Conservation (phyloP, 1,140 invertebrate genomes). For the Papilio dardanus region DNA sequence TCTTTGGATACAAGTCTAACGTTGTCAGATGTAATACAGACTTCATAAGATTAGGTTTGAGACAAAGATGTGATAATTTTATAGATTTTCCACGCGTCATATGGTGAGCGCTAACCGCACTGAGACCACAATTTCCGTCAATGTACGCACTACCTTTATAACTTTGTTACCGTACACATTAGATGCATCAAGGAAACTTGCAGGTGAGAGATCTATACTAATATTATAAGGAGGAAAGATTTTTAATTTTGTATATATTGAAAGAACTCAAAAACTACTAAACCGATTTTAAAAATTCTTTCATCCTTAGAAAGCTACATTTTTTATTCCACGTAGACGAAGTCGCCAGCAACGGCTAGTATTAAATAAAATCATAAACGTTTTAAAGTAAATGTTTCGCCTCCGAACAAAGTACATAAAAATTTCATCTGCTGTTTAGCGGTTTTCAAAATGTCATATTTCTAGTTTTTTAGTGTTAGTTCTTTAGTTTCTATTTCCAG, state of each 20-base stretch:
- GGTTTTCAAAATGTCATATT: not conserved
- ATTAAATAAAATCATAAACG: too few relatives aligned
- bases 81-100: constrained; percentile 22
- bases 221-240: too few relatives aligned
- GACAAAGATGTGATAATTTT: not conserved
- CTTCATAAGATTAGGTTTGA: not conserved
- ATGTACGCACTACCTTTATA: constrained; percentile 6
- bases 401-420: too few relatives aligned
- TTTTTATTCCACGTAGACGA: too few relatives aligned
- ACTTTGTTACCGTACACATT: not conserved
- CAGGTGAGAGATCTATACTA: not conserved
- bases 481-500: not conserved
- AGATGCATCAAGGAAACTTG: not conserved
- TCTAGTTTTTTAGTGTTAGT: not conserved
- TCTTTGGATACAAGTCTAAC: not conserved
- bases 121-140: constrained; percentile 17
- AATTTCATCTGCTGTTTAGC: too few relatives aligned
- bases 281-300: too few relatives aligned
- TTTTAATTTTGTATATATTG: too few relatives aligned
- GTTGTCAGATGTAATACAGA: not conserved
- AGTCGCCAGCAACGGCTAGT: too few relatives aligned
- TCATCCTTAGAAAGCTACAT: too few relatives aligned
- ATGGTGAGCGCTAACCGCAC: constrained; percentile 17
- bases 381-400: too few relatives aligned
- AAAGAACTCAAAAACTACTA: too few relatives aligned